Evolutionary conservation across 2,888 invertebrate species (phyloP).

Genomic region (Tetragnatha montana): DNA sequence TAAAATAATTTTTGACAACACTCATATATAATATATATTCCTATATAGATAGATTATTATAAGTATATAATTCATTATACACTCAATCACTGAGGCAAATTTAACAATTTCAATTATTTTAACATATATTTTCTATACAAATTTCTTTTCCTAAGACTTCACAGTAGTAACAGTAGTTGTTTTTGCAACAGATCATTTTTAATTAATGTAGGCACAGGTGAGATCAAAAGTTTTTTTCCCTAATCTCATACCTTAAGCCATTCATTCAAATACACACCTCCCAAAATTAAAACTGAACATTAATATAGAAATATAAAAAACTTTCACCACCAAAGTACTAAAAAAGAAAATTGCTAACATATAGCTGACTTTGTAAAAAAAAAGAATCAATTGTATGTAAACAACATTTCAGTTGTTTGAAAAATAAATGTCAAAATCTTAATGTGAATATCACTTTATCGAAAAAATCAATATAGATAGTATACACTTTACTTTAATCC

Average conservation of each 20-base stretch:
- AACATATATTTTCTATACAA: slow-evolving; percentile 61
- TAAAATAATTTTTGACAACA: slow-evolving; percentile 64
- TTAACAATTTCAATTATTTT: slow-evolving; percentile 58
- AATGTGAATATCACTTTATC: neutral
- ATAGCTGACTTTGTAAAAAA: neutral
- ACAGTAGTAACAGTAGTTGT: slow-evolving; percentile 40
- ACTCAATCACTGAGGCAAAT: slow-evolving; percentile 60
- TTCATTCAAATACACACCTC: slow-evolving; percentile 1
- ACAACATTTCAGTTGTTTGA: neutral
- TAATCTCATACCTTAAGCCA: slow-evolving; percentile 28
- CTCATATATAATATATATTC: slow-evolving; percentile 49
- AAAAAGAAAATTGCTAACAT: neutral
- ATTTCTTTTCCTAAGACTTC: slow-evolving; percentile 41
- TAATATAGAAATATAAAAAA: neutral
- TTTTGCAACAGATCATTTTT: slow-evolving; percentile 27
- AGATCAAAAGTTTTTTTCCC: slow-evolving; percentile 33
- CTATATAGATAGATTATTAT: slow-evolving; percentile 45
- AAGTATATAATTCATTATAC: slow-evolving; percentile 62
- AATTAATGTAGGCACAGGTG: slow-evolving; percentile 58
- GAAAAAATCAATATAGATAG: neutral
- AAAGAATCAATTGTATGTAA: neutral
- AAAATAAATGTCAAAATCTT: neutral
- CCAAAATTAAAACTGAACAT: slow-evolving; percentile 11
- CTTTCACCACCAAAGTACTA: neutral
- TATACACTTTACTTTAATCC: neutral